These are phyloP conservation scores for Oxyscelio sp. DNA, from an alignment of 2,888 invertebrate genomes.

Conservation along the genomic window DNA sequence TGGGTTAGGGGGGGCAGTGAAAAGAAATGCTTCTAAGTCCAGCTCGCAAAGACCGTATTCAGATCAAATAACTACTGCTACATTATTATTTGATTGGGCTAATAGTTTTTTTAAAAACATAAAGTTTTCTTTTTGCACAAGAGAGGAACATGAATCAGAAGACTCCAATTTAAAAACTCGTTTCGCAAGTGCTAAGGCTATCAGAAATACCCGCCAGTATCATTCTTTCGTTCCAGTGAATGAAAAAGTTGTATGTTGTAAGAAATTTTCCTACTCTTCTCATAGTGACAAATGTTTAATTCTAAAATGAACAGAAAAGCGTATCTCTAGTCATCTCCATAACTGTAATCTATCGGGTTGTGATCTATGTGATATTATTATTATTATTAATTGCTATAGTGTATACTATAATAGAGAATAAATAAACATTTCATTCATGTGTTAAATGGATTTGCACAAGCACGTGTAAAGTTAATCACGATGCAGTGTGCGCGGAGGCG, in stretches of 20 bases:
- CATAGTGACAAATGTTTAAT: neutral
- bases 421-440: no score
- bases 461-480: no score
- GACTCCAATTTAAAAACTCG: slow-evolving; percentile 4
- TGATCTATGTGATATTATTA: no score
- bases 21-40: neutral
- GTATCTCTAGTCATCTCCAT: no score
- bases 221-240: neutral
- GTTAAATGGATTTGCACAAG: no score
- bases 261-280: neutral
- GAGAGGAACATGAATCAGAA: slow-evolving; percentile 9
- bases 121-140: slow-evolving; percentile 2
- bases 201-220: slow-evolving; percentile 13
- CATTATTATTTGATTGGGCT: slow-evolving; percentile 14
- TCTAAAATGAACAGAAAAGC: neutral
- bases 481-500: no score
- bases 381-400: no score
- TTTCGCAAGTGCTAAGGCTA: neutral
- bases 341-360: no score
- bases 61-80: slow-evolving; percentile 5
- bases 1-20: no score
- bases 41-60: slow-evolving; percentile 9
- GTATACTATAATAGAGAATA: no score
- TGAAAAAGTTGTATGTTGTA: neutral
- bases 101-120: slow-evolving; percentile 8